A percentile compares a stretch with the other conserved stretches of the same genome.
Evolutionary conservation across 2,797 vertebrate species (phyloP).

Genomic region (Adelosebastes latens): DNA sequence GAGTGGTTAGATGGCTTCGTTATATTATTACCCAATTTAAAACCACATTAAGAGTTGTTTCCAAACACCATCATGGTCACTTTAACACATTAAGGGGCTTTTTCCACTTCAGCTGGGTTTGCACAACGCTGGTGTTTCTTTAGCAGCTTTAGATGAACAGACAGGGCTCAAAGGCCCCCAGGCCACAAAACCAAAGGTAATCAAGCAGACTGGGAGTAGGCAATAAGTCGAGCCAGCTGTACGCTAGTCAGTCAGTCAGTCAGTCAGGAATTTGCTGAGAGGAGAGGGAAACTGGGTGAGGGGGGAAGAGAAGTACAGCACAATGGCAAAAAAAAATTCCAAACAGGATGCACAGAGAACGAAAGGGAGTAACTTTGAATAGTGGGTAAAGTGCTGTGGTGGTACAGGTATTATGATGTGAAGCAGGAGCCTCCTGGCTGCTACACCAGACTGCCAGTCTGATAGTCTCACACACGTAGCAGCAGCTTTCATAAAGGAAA

Average conservation of each 20-base stretch:
- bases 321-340: background rate
- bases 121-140: slow-evolving; percentile 24
- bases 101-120: slow-evolving; percentile 27
- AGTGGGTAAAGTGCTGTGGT: background rate
- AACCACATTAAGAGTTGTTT: background rate
- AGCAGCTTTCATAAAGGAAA: slow-evolving; percentile 19
- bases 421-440: slow-evolving; percentile 20
- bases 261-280: slow-evolving; percentile 68
- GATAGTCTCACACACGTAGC: slow-evolving; percentile 10
- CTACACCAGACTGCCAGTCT: background rate
- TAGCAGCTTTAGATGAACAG: slow-evolving; percentile 41
- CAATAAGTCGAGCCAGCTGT: slow-evolving; percentile 63
- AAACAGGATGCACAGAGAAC: background rate
- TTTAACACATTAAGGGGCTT: slow-evolving; percentile 21
- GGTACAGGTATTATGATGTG: slow-evolving; percentile 12
- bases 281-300: slow-evolving; percentile 23
- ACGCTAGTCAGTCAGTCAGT: slow-evolving; percentile 48
- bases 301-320: background rate
- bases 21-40: background rate
- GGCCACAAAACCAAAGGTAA: slow-evolving; percentile 55
- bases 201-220: slow-evolving; percentile 47
- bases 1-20: background rate
- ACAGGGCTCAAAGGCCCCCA: slow-evolving; percentile 25
- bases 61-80: slow-evolving; percentile 2
- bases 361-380: background rate